phyloP scores from a whole-genome alignment of 2,888 invertebrate species.

The Archips crataeganus region DNA sequence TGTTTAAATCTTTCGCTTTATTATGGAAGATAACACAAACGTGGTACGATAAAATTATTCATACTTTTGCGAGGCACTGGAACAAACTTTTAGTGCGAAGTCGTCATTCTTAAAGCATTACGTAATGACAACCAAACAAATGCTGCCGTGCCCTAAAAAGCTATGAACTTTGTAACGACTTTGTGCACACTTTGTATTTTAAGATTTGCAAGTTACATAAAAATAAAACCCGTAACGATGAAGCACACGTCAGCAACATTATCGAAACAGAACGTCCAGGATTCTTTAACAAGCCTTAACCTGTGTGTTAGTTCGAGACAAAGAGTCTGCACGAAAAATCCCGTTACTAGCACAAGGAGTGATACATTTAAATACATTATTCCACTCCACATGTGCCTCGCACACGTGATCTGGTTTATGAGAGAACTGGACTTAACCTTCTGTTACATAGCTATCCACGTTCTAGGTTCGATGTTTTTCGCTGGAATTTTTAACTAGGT shows the following conservation, averaged over 20 bases:
- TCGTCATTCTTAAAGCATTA: background rate
- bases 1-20: too few species aligned
- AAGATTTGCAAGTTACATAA: background rate
- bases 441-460: background rate
- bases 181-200: background rate
- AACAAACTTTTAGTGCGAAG: background rate
- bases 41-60: background rate
- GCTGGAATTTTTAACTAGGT: constrained; percentile 28
- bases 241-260: background rate
- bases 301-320: constrained; percentile 23
- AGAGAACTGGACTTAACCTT: constrained; percentile 19
- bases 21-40: background rate
- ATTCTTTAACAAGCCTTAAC: background rate
- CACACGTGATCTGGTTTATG: constrained; percentile 25
- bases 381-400: constrained; percentile 7
- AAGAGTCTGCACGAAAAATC: constrained; percentile 28
- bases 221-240: background rate
- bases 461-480: constrained; percentile 8
- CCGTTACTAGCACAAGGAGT: constrained; percentile 33
- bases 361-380: constrained; percentile 41
- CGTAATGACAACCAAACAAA: background rate
- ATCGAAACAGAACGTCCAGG: background rate
- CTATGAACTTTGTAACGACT: background rate
- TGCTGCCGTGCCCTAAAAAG: background rate
- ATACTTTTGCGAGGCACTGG: background rate